Base-by-base conservation (phyloP, 2,888 invertebrate genomes). In the Blastobasis adustella region DNA sequence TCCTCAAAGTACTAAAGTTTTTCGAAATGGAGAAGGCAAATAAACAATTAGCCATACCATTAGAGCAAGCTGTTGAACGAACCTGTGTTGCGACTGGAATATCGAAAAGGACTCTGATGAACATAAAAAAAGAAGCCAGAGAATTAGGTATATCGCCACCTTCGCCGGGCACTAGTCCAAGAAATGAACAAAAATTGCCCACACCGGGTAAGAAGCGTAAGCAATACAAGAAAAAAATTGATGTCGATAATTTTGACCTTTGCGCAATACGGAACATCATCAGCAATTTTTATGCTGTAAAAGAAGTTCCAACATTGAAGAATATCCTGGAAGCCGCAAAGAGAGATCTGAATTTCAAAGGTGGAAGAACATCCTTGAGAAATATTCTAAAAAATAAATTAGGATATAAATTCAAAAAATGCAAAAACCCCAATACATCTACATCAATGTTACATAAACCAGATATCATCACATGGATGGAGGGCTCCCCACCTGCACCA, bases 81-180 rank as follows among this genome's bases (percentile, higher is more conserved):
- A 55, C 60, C 45, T 60, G 61, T 57, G 57, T 57, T 40, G 64
- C 64, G 45, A 64, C 64, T 42, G 63, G 59, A 5, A 53, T 59
- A 54, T 61, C 61, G 47, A 58, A 60, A 48, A 45, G 49, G 4
- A 61, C 60, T 38, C 38, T 63, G 36, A 58, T 59, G 58, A 58
- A 45, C 46, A 59, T 61, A 10, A 59, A 61, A 56, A 59, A 55
- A 0, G 60, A 58, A 49, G 58, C 55, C 10, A 53, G 53, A 46
- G 38, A 5, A 42, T 8, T 10, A 10, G n/a, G 9, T 10, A 10
- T 10, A 10, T 44, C 44, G 10, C 10, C 44, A 6, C 9, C 9
- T 44, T 44, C 44, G 10, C 10, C 44, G 44, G 10, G 10, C 9
- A 9, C 44, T 6, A 44, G 10, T 44, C 46, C 41, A 40, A 40